Conservation (phyloP, 53 echinoderm and acorn worm species). For the Luidia sarsii region DNA sequence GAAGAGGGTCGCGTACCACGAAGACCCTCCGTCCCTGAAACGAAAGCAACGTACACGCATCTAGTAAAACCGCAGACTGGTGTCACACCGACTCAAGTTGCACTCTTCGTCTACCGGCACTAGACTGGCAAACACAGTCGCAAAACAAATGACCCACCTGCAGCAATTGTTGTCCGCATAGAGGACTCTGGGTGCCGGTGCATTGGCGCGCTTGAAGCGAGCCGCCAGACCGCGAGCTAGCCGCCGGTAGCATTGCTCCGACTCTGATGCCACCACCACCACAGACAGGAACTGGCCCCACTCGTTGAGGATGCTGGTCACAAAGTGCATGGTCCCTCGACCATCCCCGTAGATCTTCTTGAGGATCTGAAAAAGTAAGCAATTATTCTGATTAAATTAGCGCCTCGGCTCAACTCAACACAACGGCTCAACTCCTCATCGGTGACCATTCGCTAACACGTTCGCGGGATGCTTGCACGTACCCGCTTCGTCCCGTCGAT, state of each 20-base stretch:
- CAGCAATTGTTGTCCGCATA: slow-evolving; percentile 78
- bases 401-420: too few relatives aligned
- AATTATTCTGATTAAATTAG: too few relatives aligned
- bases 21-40: too few relatives aligned
- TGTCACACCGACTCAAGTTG: not conserved
- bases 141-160: slow-evolving; percentile 40
- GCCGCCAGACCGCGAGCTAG: slow-evolving; percentile 60
- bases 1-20: too few relatives aligned
- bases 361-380: slow-evolving; percentile 73
- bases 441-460: too few relatives aligned
- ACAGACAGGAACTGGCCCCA: slow-evolving; percentile 73
- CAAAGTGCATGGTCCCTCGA: slow-evolving; percentile 64
- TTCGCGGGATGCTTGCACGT: too few relatives aligned
- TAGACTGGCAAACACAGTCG: too few relatives aligned
- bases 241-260: slow-evolving; percentile 45
- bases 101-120: not conserved
- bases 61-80: not conserved
- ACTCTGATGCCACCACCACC: slow-evolving; percentile 58
- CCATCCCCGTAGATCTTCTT: slow-evolving; percentile 70
- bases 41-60: too few relatives aligned
- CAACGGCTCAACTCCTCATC: too few relatives aligned
- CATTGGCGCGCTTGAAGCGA: slow-evolving; percentile 60
- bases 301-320: slow-evolving; percentile 69
- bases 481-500: too few relatives aligned
- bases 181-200: slow-evolving; percentile 57